These are phyloP conservation scores for Hydrolagus affinis DNA, from an alignment of 2,113 vertebrate genomes.

Conservation along the genomic window DNA sequence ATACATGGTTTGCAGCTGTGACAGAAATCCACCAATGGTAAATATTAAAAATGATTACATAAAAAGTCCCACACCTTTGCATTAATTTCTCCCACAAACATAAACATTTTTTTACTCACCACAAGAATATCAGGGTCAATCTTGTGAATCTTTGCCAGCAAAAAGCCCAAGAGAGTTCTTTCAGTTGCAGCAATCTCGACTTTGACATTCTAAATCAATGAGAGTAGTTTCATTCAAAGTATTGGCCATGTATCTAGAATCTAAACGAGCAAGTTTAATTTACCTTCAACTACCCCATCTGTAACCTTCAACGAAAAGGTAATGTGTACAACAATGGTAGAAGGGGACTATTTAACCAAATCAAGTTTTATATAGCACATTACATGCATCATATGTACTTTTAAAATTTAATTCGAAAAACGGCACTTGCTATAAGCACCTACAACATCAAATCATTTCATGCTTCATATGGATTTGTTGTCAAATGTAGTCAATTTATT, in stretches of 20 bases:
- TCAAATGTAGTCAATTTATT: too few species aligned
- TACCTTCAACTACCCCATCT: background rate
- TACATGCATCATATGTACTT: too few species aligned
- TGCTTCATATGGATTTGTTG: too few species aligned
- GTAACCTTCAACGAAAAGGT: background rate
- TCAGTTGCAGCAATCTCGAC: constrained; percentile 86
- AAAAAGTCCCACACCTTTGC: background rate
- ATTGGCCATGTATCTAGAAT: constrained; percentile 20
- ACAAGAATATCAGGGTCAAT: constrained; percentile 92
- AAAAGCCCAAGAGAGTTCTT: constrained; percentile 84
- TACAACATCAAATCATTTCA: too few species aligned
- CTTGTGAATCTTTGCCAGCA: constrained; percentile 93
- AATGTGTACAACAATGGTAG: too few species aligned
- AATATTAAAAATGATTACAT: background rate
- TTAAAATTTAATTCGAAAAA: too few species aligned
- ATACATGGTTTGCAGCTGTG: background rate
- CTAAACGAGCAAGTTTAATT: background rate
- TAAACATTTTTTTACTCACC: constrained; percentile 63
- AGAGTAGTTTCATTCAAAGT: constrained; percentile 39
- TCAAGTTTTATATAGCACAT: too few species aligned
- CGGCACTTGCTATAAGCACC: too few species aligned
- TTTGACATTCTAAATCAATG: constrained; percentile 71
- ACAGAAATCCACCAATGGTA: background rate
- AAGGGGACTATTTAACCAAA: too few species aligned
- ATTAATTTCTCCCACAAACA: background rate